Evolutionary conservation across 2,797 vertebrate species (phyloP).

Genomic region (Myotis planiceps): DNA sequence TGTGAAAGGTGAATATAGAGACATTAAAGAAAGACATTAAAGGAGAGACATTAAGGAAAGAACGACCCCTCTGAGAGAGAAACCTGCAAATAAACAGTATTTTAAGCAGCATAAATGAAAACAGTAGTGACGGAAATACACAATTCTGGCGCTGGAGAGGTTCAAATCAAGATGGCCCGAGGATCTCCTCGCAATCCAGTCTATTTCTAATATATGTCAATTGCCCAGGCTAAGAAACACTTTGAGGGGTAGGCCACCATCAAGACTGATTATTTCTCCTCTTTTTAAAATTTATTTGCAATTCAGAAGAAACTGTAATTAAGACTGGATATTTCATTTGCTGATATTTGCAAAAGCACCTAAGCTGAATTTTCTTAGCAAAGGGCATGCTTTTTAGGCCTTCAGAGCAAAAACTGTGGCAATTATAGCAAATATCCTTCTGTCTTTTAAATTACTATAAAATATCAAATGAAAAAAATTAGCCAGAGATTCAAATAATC

Average conservation of each 20-base stretch:
- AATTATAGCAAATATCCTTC: neutral
- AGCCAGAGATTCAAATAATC: neutral
- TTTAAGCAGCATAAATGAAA: constrained; percentile 31
- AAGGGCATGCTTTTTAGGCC: neutral
- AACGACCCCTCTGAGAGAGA: constrained; percentile 10
- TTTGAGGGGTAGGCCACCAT: neutral
- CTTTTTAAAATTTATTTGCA: constrained; percentile 37
- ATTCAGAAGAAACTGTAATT: neutral
- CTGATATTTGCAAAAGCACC: neutral
- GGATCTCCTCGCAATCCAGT: neutral
- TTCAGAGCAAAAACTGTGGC: neutral
- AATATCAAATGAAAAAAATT: neutral
- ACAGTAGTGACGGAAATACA: neutral
- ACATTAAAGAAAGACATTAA: neutral
- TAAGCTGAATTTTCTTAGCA: neutral
- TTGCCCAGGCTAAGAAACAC: fast-evolving
- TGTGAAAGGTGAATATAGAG: neutral
- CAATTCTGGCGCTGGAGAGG: neutral
- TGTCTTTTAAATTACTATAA: neutral
- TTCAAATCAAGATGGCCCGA: neutral
- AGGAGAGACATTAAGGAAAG: neutral
- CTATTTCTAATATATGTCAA: neutral
- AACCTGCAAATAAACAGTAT: constrained; percentile 18
- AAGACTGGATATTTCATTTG: neutral
- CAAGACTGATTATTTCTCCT: neutral